phyloP scores from a whole-genome alignment of 2,888 invertebrate genomes.

The Perithous albicinctus region DNA sequence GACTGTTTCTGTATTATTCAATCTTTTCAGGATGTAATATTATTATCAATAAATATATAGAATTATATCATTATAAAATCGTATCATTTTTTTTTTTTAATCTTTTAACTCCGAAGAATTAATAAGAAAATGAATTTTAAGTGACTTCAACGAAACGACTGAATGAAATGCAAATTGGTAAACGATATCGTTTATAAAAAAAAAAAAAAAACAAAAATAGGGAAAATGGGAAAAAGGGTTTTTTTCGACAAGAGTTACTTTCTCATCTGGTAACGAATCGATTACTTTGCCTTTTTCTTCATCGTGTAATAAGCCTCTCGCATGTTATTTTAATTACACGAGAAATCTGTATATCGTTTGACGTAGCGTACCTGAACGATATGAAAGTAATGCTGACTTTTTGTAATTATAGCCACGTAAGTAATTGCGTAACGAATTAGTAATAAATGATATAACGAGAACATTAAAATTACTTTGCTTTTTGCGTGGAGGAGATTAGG shows the following conservation, averaged over 20 bases:
- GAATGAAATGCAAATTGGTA: too few relatives aligned
- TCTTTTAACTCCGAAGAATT: background rate
- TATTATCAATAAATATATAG: background rate
- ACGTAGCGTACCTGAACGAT: background rate
- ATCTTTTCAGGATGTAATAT: background rate
- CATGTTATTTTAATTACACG: slow-evolving; percentile 10
- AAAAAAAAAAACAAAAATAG: background rate
- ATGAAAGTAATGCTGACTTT: slow-evolving; percentile 14
- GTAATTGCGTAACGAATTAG: background rate
- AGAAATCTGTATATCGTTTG: background rate
- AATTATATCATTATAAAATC: background rate
- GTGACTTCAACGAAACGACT: background rate
- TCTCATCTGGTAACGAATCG: slow-evolving; percentile 24
- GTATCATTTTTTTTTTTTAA: background rate
- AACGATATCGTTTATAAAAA: too few relatives aligned
- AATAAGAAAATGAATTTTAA: background rate
- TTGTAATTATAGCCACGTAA: background rate
- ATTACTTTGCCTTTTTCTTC: slow-evolving; percentile 14
- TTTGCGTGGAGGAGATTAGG: background rate
- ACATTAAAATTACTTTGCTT: background rate
- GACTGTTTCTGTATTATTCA: too few relatives aligned
- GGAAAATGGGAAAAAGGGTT: too few relatives aligned
- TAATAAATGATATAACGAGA: slow-evolving; percentile 18
- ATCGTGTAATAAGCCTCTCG: slow-evolving; percentile 7
- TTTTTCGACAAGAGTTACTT: too few relatives aligned